These are phyloP conservation scores for Graphium colonna DNA, from an alignment of 2,888 invertebrate species.

Conservation along the genomic window DNA sequence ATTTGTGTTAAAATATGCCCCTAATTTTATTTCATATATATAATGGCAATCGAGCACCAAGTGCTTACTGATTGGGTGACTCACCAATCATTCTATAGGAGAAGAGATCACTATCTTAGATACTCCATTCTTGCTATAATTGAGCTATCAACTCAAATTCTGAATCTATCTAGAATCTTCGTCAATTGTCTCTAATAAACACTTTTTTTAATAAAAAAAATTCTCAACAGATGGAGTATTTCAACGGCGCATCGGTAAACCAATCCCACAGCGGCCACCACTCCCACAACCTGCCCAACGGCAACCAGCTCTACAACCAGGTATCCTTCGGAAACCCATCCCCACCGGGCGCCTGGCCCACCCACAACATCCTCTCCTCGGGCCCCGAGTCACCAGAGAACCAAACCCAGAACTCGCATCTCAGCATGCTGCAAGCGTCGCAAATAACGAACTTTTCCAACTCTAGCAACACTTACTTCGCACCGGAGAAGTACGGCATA, in stretches of 20 bases:
- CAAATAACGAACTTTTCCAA: constrained; percentile 77
- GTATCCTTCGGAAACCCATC: constrained; percentile 75
- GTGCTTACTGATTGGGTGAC: too few relatives aligned
- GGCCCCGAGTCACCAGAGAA: constrained; percentile 72
- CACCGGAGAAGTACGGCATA: constrained; percentile 75
- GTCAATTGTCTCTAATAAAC: constrained; percentile 13
- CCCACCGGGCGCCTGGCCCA: constrained; percentile 67
- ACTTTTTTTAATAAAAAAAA: too few relatives aligned
- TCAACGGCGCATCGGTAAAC: constrained; percentile 72
- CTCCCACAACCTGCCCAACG: constrained; percentile 67
- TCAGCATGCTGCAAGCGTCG: constrained; percentile 74
- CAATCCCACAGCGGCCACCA: constrained; percentile 67
- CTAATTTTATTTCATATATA: too few relatives aligned
- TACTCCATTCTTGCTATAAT: too few relatives aligned
- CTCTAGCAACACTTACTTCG: constrained; percentile 72
- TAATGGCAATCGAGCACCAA: too few relatives aligned
- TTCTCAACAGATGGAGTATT: constrained; percentile 75
- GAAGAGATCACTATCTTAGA: too few relatives aligned
- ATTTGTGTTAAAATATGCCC: too few relatives aligned
- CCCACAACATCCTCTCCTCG: constrained; percentile 69
- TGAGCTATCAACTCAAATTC: too few relatives aligned
- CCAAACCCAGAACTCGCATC: constrained; percentile 66
- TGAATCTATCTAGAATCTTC: too few relatives aligned
- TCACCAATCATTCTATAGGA: too few relatives aligned
- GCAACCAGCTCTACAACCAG: constrained; percentile 75